Evolutionary conservation across 2,797 vertebrate genomes (phyloP).

Genomic region (Furcifer pardalis): DNA sequence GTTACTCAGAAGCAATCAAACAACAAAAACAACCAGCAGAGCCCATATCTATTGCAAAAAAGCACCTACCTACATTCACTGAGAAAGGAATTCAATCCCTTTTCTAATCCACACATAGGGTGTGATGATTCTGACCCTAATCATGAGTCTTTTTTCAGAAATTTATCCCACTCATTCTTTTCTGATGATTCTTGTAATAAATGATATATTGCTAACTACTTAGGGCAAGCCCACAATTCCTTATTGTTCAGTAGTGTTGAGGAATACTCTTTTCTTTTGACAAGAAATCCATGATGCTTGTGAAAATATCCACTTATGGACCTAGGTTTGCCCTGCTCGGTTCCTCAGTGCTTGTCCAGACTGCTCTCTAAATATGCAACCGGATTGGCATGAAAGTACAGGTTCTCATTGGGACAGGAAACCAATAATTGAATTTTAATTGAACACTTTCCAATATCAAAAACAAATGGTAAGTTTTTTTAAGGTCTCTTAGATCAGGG

Average conservation of each 20-base stretch:
- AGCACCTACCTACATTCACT: too few relatives aligned
- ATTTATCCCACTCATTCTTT: neutral
- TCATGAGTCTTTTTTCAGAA: neutral
- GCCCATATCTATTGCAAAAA: too few relatives aligned
- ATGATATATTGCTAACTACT: neutral
- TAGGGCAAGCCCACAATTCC: neutral
- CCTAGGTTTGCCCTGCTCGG: neutral
- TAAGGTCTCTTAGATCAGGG: too few relatives aligned
- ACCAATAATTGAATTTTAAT: too few relatives aligned
- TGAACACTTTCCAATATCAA: too few relatives aligned
- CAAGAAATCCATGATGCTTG: neutral
- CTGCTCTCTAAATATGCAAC: too few relatives aligned
- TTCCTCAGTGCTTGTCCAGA: too few relatives aligned
- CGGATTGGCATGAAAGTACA: too few relatives aligned
- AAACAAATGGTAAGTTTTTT: too few relatives aligned
- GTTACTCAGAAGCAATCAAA: too few relatives aligned
- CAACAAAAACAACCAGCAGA: too few relatives aligned
- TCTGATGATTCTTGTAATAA: neutral
- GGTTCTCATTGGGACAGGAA: too few relatives aligned
- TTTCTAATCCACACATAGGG: neutral
- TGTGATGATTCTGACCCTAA: neutral
- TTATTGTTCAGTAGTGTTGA: neutral
- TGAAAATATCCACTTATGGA: conserved; percentile 1
- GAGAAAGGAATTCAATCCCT: neutral
- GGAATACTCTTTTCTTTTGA: neutral